Evolutionary conservation across 2,888 invertebrate species (phyloP).

Genomic region (Bellardia pandia): DNA sequence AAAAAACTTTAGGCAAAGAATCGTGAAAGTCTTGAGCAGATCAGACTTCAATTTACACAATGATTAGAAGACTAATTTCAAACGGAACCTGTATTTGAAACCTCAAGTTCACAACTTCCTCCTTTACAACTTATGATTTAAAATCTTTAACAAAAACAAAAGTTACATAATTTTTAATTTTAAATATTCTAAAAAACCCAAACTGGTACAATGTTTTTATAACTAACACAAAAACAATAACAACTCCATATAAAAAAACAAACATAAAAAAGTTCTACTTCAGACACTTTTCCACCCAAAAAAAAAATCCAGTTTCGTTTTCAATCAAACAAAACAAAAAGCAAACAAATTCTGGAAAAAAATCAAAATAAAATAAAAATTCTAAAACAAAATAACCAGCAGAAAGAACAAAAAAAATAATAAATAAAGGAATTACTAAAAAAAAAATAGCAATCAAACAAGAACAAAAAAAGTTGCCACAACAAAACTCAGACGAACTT

Average conservation of each 20-base stretch:
- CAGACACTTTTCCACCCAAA: neutral
- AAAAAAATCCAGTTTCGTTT: slow-evolving; percentile 64
- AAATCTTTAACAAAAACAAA: neutral
- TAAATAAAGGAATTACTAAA: slow-evolving; percentile 35
- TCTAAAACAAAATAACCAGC: slow-evolving; percentile 55
- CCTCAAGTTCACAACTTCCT: neutral
- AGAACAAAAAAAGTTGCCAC: slow-evolving; percentile 40
- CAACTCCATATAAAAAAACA: neutral
- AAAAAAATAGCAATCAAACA: slow-evolving; percentile 30
- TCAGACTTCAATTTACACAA: too few species aligned
- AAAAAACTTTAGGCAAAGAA: too few species aligned
- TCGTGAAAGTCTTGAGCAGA: too few species aligned
- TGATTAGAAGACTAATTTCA: too few species aligned
- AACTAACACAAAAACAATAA: neutral
- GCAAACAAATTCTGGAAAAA: slow-evolving; percentile 27
- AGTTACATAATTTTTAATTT: slow-evolving; percentile 38
- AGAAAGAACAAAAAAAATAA: slow-evolving; percentile 20
- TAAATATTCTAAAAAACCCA: slow-evolving; percentile 32
- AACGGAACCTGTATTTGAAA: too few species aligned
- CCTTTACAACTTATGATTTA: neutral
- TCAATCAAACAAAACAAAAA: slow-evolving; percentile 50
- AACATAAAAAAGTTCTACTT: slow-evolving; percentile 23
- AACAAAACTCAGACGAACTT: slow-evolving; percentile 70
- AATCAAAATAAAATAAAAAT: slow-evolving; percentile 34
- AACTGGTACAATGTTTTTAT: slow-evolving; percentile 52